Percentiles rank a stretch among this genome's conserved stretches.
These are phyloP conservation scores for Ciconia boyciana DNA, from an alignment of 2,113 vertebrate genomes.

Conservation along the genomic window DNA sequence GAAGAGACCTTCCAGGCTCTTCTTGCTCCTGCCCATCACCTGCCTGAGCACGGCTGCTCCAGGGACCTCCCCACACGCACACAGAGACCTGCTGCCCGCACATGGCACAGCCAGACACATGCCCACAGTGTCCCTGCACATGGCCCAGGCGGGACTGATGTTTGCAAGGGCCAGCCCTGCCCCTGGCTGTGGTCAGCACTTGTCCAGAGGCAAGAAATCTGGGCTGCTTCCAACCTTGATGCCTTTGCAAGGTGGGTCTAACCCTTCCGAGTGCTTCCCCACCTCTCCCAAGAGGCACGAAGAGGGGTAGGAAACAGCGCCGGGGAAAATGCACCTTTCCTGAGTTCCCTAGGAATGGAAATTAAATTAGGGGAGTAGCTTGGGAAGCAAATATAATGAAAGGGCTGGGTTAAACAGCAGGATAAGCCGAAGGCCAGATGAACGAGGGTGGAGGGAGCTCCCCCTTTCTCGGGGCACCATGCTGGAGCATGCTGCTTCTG, in stretches of 20 bases:
- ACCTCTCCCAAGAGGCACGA: rapidly evolving
- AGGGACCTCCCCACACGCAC: rapidly evolving
- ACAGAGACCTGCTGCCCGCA: background rate
- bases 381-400: background rate
- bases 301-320: rapidly evolving
- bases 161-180: background rate
- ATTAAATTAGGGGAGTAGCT: background rate
- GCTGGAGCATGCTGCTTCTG: background rate
- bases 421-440: background rate
- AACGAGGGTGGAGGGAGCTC: background rate
- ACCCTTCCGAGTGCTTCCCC: background rate
- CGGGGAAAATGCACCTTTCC: background rate
- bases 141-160: background rate
- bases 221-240: background rate
- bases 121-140: rapidly evolving
- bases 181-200: background rate
- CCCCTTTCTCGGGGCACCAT: background rate
- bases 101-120: rapidly evolving
- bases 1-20: background rate
- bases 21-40: background rate
- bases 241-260: background rate
- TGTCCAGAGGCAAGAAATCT: background rate
- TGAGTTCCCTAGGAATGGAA: background rate
- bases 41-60: background rate
- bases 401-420: background rate